A percentile compares a stretch with the other conserved stretches of the same genome.
Conservation (phyloP, 2,888 invertebrate species). For the Muschampia plurimacula region DNA sequence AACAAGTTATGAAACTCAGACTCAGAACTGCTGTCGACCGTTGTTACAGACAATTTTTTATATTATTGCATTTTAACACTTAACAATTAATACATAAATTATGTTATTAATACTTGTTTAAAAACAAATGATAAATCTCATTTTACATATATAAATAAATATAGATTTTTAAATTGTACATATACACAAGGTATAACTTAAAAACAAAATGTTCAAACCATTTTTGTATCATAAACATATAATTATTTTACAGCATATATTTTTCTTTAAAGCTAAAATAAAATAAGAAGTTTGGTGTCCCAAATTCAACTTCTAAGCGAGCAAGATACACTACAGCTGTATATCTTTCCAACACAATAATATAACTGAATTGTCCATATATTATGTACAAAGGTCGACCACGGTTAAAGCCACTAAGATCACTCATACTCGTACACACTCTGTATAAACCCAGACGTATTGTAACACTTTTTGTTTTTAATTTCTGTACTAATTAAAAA, state of each 20-base stretch:
- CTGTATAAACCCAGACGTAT: slow-evolving; percentile 23
- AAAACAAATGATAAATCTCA: too few species aligned
- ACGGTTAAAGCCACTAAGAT: slow-evolving; percentile 11
- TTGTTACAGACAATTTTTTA: slow-evolving; percentile 5
- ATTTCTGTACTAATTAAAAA: background rate
- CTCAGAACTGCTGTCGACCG: slow-evolving; percentile 20
- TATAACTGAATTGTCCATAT: background rate
- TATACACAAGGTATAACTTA: too few species aligned
- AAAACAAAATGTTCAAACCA: too few species aligned
- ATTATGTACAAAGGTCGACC: slow-evolving; percentile 17
- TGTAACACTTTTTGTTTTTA: background rate
- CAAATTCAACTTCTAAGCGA: background rate
- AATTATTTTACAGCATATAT: too few species aligned
- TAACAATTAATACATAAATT: background rate
- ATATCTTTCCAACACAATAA: background rate
- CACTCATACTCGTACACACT: slow-evolving; percentile 4
- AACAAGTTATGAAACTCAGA: slow-evolving; percentile 41
- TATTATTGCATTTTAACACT: background rate
- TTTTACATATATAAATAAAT: too few species aligned
- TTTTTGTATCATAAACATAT: background rate
- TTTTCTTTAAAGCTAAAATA: background rate
- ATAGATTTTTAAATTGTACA: too few species aligned
- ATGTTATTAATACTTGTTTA: background rate
- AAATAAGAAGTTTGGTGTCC: background rate
- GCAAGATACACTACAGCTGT: background rate